phyloP scores from a whole-genome alignment of 2,797 vertebrate genomes.

The Malacoraja senta region DNA sequence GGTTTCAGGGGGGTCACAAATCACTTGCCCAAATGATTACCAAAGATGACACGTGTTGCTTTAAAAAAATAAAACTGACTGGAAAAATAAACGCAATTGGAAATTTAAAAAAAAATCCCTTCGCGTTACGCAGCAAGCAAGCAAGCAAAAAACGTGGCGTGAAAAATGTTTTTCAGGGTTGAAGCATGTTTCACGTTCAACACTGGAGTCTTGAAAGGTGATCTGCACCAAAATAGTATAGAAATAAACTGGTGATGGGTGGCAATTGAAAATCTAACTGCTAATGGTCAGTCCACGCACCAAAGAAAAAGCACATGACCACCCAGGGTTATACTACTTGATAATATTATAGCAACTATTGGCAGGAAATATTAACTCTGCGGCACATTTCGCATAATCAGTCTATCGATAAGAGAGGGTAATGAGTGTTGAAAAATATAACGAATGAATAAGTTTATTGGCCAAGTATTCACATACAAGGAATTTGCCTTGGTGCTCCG shows the following conservation, averaged over 20 bases:
- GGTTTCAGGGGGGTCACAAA: conserved; percentile 7
- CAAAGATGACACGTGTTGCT: not conserved
- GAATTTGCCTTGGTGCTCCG: no score
- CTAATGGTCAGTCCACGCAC: not conserved
- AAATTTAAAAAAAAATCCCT: not conserved
- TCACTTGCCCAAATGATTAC: conserved; percentile 2
- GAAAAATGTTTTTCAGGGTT: not conserved
- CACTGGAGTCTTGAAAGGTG: not conserved
- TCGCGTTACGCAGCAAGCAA: not conserved
- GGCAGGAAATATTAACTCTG: not conserved
- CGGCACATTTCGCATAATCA: not conserved
- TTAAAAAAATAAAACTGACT: not conserved
- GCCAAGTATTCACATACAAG: no score
- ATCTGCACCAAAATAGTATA: no score
- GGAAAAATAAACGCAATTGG: not conserved
- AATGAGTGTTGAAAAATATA: not conserved
- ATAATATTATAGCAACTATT: not conserved
- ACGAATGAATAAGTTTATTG: no score
- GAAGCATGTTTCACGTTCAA: not conserved
- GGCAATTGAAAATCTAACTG: not conserved
- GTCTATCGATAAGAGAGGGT: not conserved
- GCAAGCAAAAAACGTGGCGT: not conserved
- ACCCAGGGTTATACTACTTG: not conserved
- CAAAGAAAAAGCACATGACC: not conserved
- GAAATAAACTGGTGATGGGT: not conserved